Evolutionary conservation across 2,888 invertebrate species (phyloP).

Genomic region (Andrena dorsata): DNA sequence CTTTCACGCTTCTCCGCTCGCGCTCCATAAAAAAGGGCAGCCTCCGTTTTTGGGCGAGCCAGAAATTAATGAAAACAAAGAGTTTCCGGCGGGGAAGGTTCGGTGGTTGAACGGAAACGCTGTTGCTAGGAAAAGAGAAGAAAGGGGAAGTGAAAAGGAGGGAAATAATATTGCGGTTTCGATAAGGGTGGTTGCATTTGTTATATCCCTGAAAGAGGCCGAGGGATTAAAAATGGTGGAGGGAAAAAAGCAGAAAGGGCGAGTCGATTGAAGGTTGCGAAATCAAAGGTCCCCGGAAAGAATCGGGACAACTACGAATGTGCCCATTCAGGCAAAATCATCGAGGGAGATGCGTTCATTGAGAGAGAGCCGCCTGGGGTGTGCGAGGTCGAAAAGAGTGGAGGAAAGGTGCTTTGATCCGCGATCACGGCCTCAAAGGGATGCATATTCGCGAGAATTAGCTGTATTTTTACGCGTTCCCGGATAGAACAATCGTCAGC

Average conservation of each 20-base stretch:
- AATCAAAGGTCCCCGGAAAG: conserved; percentile 13
- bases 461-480: background rate
- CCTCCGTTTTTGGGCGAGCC: background rate
- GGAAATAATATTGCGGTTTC: conserved; percentile 39
- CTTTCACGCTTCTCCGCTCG: background rate
- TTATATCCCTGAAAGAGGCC: conserved; percentile 15
- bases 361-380: background rate
- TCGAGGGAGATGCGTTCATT: conserved; percentile 11
- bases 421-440: background rate
- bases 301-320: conserved; percentile 8
- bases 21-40: background rate
- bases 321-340: background rate
- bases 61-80: background rate
- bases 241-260: background rate
- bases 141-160: background rate
- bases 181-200: conserved; percentile 32
- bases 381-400: background rate
- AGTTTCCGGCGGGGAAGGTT: background rate
- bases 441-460: background rate
- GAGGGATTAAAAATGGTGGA: background rate
- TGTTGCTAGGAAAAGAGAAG: background rate
- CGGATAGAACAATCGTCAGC: background rate
- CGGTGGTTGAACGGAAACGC: background rate
- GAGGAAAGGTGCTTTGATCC: background rate
- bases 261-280: conserved; percentile 25